Evolutionary conservation across 1,140 invertebrate genomes (phyloP).

Genomic region (Drosophila parvula): DNA sequence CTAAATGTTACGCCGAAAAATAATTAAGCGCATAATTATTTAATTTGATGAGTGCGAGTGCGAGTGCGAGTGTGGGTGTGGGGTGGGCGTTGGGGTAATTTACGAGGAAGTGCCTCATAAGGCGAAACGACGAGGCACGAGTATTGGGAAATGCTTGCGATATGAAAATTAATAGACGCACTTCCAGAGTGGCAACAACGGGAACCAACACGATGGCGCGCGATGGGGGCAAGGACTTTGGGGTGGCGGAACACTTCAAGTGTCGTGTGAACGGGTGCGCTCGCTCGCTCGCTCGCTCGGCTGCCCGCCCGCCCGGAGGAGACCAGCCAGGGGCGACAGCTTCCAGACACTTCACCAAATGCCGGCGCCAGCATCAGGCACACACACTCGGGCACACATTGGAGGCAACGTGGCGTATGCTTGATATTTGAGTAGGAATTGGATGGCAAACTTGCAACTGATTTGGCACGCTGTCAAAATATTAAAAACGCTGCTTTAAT

Average conservation of each 20-base stretch:
- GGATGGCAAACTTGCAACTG: constrained; percentile 30
- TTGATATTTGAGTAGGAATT: constrained; percentile 52
- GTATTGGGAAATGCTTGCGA: constrained; percentile 59
- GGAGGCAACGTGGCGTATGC: constrained; percentile 55
- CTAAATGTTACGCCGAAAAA: constrained; percentile 27
- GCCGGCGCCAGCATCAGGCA: constrained; percentile 62
- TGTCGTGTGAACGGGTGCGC: constrained; percentile 44
- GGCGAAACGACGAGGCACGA: constrained; percentile 20
- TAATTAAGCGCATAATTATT: constrained; percentile 75
- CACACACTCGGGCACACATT: constrained; percentile 1
- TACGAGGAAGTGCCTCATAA: constrained; percentile 45
- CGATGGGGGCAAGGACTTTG: not conserved
- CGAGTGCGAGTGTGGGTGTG: constrained; percentile 20
- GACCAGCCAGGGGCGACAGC: constrained; percentile 46
- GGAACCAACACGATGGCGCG: not conserved
- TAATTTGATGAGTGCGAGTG: constrained; percentile 54
- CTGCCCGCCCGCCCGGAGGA: not conserved
- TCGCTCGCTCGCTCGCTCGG: constrained; percentile 11
- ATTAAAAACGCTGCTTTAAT: constrained; percentile 38
- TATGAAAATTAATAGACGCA: constrained; percentile 71
- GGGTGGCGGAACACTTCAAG: constrained; percentile 26
- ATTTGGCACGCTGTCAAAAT: constrained; percentile 47
- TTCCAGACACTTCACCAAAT: constrained; percentile 60
- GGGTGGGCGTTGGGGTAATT: constrained; percentile 14
- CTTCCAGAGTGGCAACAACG: constrained; percentile 39